phyloP scores from a whole-genome alignment of 2,888 invertebrate genomes.

The Drosophila suboccidentalis region DNA sequence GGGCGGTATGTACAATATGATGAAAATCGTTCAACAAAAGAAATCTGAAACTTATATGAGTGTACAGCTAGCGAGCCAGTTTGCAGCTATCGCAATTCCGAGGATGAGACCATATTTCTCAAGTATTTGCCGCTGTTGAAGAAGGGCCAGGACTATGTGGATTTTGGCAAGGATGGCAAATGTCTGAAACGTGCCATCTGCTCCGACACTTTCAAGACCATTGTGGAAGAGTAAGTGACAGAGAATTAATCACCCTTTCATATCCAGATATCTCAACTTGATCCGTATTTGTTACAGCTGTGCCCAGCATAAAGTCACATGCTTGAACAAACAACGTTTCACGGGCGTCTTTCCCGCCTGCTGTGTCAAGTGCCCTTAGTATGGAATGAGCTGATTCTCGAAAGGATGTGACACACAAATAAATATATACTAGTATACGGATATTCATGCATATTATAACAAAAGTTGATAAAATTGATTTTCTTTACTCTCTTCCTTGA shows the following conservation, averaged over 20 bases:
- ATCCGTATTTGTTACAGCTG: constrained; percentile 58
- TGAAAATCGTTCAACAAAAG: background rate
- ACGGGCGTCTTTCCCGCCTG: constrained; percentile 83
- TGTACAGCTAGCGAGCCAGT: constrained; percentile 73
- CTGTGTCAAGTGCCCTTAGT: constrained; percentile 80
- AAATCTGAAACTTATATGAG: background rate
- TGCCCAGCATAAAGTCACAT: constrained; percentile 69
- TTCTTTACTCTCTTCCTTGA: background rate
- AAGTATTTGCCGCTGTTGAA: constrained; percentile 76
- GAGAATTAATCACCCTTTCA: background rate
- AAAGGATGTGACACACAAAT: background rate
- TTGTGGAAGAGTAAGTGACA: constrained; percentile 79
- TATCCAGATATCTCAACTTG: background rate
- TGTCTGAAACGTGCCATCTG: constrained; percentile 81
- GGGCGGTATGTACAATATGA: constrained; percentile 31
- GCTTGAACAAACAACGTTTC: constrained; percentile 78
- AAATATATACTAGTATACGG: background rate
- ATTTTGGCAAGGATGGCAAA: constrained; percentile 79
- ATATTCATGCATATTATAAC: background rate
- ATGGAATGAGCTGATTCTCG: too few species aligned
- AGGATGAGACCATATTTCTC: constrained; percentile 81
- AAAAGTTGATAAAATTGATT: constrained; percentile 2
- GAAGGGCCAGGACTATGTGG: constrained; percentile 82
- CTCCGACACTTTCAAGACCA: constrained; percentile 72
- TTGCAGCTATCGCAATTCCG: constrained; percentile 77